Percentiles rank a stretch among this genome's conserved stretches.
These are phyloP conservation scores for Halesus radiatus DNA, from an alignment of 1,140 invertebrate genomes.

Conservation along the genomic window DNA sequence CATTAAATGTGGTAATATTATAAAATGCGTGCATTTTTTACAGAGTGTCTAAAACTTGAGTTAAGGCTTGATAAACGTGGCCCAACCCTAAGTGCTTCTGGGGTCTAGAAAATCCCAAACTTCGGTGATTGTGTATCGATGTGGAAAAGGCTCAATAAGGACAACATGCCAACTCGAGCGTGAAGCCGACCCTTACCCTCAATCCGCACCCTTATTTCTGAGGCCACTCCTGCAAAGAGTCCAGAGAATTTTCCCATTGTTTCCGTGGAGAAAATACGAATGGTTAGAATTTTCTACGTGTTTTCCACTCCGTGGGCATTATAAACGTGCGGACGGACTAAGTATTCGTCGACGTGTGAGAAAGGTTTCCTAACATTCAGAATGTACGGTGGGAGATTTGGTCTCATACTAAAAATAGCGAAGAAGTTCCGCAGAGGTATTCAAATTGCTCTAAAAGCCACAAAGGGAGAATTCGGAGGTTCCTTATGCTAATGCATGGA, in stretches of 20 bases:
- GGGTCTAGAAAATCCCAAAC: constrained; percentile 43
- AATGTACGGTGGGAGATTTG: constrained; percentile 12
- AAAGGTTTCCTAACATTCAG: constrained; percentile 27
- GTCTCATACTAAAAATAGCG: constrained; percentile 22
- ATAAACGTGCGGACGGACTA: constrained; percentile 1
- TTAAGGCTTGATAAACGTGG: background rate
- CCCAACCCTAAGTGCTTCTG: constrained; percentile 22
- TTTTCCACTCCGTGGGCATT: background rate
- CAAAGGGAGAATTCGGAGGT: constrained; percentile 16
- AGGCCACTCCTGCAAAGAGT: background rate
- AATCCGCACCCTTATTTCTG: constrained; percentile 3
- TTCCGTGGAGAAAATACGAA: background rate
- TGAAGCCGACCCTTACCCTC: constrained; percentile 28
- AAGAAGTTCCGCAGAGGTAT: constrained; percentile 6
- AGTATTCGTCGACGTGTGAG: constrained; percentile 31
- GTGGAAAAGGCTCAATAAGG: constrained; percentile 53
- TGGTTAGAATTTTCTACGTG: background rate
- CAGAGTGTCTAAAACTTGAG: background rate
- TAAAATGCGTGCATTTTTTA: background rate
- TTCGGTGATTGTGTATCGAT: constrained; percentile 50
- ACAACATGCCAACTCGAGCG: constrained; percentile 46
- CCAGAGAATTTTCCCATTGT: background rate
- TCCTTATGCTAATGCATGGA: constrained; percentile 16
- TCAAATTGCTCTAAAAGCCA: constrained; percentile 16
- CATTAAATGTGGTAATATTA: background rate